Evolutionary conservation across 35 echinoderm and acorn worm genomes (phyloP), one percentile per base, ranked within the genome.

Genomic region (Heliocidaris tuberculata): DNA sequence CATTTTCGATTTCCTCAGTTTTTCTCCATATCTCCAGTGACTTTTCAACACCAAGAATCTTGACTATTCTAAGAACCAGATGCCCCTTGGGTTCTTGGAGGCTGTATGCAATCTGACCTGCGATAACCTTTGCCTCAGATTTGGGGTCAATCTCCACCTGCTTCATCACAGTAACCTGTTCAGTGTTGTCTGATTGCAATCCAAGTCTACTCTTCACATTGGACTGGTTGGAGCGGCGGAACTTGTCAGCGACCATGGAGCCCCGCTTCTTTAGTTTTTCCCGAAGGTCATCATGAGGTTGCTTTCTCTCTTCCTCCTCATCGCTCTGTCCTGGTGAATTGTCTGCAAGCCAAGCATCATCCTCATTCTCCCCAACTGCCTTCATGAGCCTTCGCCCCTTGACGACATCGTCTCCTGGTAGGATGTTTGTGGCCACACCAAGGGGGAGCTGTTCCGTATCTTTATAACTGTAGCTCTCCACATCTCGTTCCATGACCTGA

Each of bases 1-100:
- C 85, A 60, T 97, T 93, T 93, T 98, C 97, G 1, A 96, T 96
- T 5, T 98, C 90, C 35, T 88, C 93, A 0, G 96, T 97, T 56
- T 95, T 17, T 48, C 94, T 86, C 95, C 96, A 98, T 27, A 98
- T 24, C 49, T 95, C 50, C 7, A 96, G 47, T 24, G 95, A n/a
- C 85, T 98, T 98, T 31, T 97, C 86, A 2, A 96, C 94, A 6
- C 97, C 97, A 88, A 98, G 94, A 27, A 96, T 93, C 13, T 98
- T 85, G 70, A 98, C 97, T 31, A 96, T 88, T 78, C 88, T 95
- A 71, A 95, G 85, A 32, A 98, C 94, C 48, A 98, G 94, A 29
- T 98, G 94, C 89, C 95, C 78, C 93, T 98, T 97, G 47, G 95
- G 94, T 90, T 98, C 97, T 49, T 97, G 95, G 7, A 98, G 94